Evolutionary conservation across 2,888 invertebrate genomes (phyloP), one percentile per base, ranked within the genome.

Genomic region (Eupelmus urozonus): DNA sequence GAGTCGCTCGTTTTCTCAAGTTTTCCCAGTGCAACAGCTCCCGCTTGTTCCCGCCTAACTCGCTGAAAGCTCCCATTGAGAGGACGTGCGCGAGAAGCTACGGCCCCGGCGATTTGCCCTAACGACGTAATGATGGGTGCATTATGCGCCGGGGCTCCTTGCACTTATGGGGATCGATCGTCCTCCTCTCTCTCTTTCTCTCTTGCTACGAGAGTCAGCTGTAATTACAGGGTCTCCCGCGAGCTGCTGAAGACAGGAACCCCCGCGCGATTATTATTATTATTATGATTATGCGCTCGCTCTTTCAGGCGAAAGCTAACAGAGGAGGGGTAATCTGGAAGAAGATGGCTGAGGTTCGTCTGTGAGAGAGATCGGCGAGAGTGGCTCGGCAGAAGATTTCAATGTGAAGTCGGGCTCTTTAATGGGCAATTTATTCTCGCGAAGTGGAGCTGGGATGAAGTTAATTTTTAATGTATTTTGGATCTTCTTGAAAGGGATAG

Each of bases 71-170:
- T n/a, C n/a, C 34, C 9, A 34, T 34, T 34, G 34, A 34, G n/a
- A 34, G 34, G n/a, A n/a, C n/a, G n/a, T 34, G 9, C 34, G 34
- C 5, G 3, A 34, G 3, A 34, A 34, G 34, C 3, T 9, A 5
- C 9, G 34, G 34, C 9, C 9, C 34, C 5, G 23, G 29, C 73
- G 66, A 67, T 67, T 53, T 23, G 62, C 25, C 29, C 4, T 76
- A 69, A 57, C 65, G 65, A 65, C 57, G 45, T 63, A 73, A 78
- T 45, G 63, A 51, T 29, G 63, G 34, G 13, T 40, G 45, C 57
- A 73, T 78, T 67, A 73, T 73, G 63, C 67, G 0, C 59, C 29
- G 18, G 27, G 7, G 20, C 18, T 13, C 55, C 7, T 49, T n/a
- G 0, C 27, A 59, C 40, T 63, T 65, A 57, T 63, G 49, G 25